Base-by-base conservation (phyloP, 2,888 invertebrate species). In the Ethmia dodecea region DNA sequence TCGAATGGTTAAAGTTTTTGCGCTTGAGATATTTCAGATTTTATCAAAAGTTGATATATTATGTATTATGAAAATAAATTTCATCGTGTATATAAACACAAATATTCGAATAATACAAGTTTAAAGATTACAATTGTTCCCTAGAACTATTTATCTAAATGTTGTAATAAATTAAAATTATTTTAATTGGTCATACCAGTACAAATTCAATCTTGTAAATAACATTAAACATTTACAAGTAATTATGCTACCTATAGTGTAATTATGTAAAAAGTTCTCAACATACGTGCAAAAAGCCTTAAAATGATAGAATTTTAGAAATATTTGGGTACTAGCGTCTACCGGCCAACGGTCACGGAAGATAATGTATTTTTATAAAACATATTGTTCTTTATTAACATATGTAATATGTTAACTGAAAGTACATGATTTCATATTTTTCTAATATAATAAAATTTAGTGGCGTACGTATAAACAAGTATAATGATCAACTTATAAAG, bases 361-460 rank as follows among this genome's bases (percentile, higher is more conserved):
- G 78, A 70, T 76, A 69, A 81, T 83, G 81, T 84, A 84, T 84
- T 84, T 84, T 84, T 84, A 80, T 83, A 83, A 78, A 80, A 65
- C 74, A 79, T 83, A 81, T 84, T 81, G 79, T 79, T 79, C 79
- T 84, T 80, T 80, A 83, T 78, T 83, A 83, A 83, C 83, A 83
- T 84, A 83, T 83, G 72, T 73, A 71, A 84, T 84, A 83, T 84
- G 84, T 84, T 83, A 79, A 80, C 75, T 74, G 68, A 81, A 83
- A 81, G 81, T 83, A 80, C 79, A 81, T 83, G 70, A 72, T 81
- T 84, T 83, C 80, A 77, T 84, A 84, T 84, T 84, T 84, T 84
- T 84, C 81, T 84, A 84, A 80, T 72, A 68, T 64, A 72, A 64
- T 58, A 60, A 66, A 66, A 68, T 74, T 73, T 77, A 66, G 66